phyloP scores from a whole-genome alignment of 2,113 vertebrate species.

The Oryzias javanicus region DNA sequence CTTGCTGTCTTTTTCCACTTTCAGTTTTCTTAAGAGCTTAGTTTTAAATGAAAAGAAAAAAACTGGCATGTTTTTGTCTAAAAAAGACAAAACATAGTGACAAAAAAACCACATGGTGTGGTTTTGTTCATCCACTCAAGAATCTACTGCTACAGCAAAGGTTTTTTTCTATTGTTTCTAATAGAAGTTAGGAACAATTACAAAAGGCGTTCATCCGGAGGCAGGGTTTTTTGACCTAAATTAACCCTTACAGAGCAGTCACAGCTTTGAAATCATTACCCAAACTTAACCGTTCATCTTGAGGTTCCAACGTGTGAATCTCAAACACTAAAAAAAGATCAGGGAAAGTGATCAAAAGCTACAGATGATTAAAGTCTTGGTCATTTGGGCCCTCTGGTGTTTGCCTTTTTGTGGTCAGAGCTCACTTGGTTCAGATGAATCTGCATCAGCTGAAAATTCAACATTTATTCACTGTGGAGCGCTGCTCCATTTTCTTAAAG shows the following conservation, averaged over 20 bases:
- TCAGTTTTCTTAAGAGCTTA: not conserved
- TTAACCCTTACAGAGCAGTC: not conserved
- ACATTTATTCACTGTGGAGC: constrained; percentile 55
- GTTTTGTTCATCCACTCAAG: too few relatives aligned
- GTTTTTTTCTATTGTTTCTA: too few relatives aligned
- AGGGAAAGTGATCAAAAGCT: too few relatives aligned
- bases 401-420: constrained; percentile 45
- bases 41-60: not conserved
- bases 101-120: not conserved
- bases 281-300: not conserved
- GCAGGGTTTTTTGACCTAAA: not conserved
- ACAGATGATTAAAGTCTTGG: not conserved
- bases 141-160: too few relatives aligned
- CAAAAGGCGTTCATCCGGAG: too few relatives aligned
- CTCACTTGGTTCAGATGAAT: constrained; percentile 46
- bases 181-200: too few relatives aligned
- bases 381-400: constrained; percentile 29
- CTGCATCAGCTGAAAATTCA: constrained; percentile 59
- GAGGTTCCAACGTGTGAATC: not conserved
- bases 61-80: not conserved
- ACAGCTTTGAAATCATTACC: not conserved
- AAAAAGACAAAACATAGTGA: not conserved
- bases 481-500: constrained; percentile 68
- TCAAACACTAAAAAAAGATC: constrained; percentile 10
- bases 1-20: not conserved